These are phyloP conservation scores for Dinoponera quadriceps DNA, from an alignment of 1,140 invertebrate genomes.

Conservation along the genomic window DNA sequence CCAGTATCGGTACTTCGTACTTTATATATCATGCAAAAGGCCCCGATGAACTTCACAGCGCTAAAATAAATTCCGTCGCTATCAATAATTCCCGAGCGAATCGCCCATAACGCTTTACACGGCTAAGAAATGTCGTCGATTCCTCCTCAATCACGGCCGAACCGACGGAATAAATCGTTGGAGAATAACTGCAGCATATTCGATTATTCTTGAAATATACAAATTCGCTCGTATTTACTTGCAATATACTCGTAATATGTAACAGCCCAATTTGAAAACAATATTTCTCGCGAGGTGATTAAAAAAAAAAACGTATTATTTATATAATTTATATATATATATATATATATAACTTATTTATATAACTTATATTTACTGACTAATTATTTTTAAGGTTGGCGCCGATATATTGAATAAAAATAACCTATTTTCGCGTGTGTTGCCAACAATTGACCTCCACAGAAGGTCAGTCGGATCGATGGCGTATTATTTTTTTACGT, in stretches of 20 bases:
- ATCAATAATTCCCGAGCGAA: too few species aligned
- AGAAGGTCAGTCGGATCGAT: slow-evolving; percentile 44
- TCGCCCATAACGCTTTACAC: too few species aligned
- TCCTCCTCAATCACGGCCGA: not conserved
- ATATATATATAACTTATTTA: too few species aligned
- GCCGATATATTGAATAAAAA: slow-evolving; percentile 7
- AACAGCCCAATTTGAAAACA: not conserved
- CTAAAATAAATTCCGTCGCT: too few species aligned
- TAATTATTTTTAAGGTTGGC: slow-evolving; percentile 4
- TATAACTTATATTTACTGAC: not conserved
- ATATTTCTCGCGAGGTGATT: not conserved
- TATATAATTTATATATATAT: too few species aligned
- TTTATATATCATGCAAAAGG: too few species aligned
- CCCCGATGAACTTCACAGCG: too few species aligned
- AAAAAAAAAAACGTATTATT: not conserved
- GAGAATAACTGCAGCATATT: not conserved
- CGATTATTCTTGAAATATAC: not conserved
- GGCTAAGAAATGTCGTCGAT: too few species aligned
- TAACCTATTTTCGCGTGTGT: slow-evolving; percentile 23
- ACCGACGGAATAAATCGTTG: not conserved
- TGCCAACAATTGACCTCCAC: not conserved
- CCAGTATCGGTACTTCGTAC: too few species aligned
- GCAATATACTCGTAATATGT: not conserved
- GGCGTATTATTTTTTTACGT: slow-evolving; percentile 29
- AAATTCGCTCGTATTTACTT: not conserved